Evolutionary conservation across 2,797 vertebrate genomes (phyloP).

Genomic region (Enteromius paludinosus): DNA sequence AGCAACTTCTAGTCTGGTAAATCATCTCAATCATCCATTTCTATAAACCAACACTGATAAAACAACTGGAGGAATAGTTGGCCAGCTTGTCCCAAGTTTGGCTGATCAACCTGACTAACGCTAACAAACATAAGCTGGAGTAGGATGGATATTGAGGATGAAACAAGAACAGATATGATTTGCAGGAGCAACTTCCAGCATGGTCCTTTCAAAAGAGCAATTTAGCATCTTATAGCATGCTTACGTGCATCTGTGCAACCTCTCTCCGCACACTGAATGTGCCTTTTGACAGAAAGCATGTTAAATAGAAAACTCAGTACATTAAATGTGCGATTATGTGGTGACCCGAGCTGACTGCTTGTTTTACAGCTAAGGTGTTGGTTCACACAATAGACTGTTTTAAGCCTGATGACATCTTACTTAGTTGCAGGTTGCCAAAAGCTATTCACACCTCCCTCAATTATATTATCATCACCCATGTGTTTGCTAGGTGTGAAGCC

Average conservation of each 20-base stretch:
- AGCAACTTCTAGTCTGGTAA: not conserved
- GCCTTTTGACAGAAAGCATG: not conserved
- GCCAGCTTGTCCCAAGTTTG: not conserved
- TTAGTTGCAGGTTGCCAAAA: conserved; percentile 27
- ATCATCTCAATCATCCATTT: not conserved
- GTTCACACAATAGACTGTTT: conserved; percentile 22
- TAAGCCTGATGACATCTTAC: conserved; percentile 21
- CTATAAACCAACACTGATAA: not conserved
- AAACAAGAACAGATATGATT: not conserved
- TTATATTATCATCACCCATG: conserved; percentile 39
- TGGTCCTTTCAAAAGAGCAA: conserved; percentile 2
- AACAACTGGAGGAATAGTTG: not conserved
- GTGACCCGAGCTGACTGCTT: not conserved
- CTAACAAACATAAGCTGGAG: not conserved
- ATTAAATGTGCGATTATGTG: not conserved
- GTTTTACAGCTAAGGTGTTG: not conserved
- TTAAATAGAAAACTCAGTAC: not conserved
- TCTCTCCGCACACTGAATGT: not conserved
- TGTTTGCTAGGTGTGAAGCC: conserved; percentile 40
- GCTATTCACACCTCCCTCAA: conserved; percentile 44
- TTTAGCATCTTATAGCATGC: not conserved
- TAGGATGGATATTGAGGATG: not conserved
- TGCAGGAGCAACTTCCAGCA: not conserved
- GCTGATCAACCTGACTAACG: not conserved
- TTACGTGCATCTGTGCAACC: not conserved